Evolutionary conservation across 1,140 invertebrate species (phyloP), one percentile per base, ranked within the genome.

Genomic region (Thaumatotibia leucotreta): DNA sequence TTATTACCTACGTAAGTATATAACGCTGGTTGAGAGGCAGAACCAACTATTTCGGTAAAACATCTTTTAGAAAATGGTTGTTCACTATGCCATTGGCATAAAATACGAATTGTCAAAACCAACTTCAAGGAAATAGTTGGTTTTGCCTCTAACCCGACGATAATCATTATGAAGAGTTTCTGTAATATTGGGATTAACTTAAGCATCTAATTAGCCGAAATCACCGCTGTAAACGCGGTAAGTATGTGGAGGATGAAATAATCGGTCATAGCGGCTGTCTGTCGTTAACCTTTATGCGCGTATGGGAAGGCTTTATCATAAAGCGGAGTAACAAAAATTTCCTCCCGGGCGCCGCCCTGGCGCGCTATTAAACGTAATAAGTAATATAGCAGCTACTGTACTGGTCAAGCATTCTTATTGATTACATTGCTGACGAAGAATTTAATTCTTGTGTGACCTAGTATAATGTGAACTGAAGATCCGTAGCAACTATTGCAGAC

Each of bases 321-420:
- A 73, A 76, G 52, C 52, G 14, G 52, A 27, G 52, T 58, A 58
- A 58, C 52, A 58, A 58, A 58, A 70, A 70, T 66, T 45, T 68
- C 63, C 67, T 61, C 27, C 61, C 39, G 61, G 74, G 72, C 72
- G 74, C 74, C 74, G 32, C 71, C 49, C 64, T 70, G 74, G 67
- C 71, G 71, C 52, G 45, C 63, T 72, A 76, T 76, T 72, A 76
- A 66, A 66, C 69, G 65, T 68, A 68, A n/a, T n/a, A n/a, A n/a
- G n/a, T n/a, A n/a, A 75, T 66, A 68, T 66, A 64, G 64, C 54
- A 14, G 50, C 50, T 24, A 58, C 52, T 14, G 52, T 29, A 29
- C 39, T 9, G 39, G 39, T 9, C 6, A 8, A 1, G 39, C 1
- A 20, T 45, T 45, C 14, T 20, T 45, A 45, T 45, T 20, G 5